Evolutionary conservation across 2,797 vertebrate genomes (phyloP).

Genomic region (Helostoma temminkii): DNA sequence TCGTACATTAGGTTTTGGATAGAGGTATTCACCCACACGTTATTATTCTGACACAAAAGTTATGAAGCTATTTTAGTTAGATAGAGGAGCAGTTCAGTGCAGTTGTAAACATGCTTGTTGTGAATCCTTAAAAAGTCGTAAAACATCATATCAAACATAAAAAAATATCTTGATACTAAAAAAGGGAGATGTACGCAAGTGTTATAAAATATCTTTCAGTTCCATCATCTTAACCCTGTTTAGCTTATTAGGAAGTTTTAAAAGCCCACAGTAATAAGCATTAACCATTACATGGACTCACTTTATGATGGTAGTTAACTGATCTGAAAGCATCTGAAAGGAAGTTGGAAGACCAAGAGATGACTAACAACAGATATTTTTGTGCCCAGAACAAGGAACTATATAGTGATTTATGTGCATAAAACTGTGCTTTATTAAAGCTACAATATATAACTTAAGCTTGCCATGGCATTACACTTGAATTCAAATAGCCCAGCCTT

Average conservation of each 20-base stretch:
- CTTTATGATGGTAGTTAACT: not conserved
- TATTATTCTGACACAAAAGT: not conserved
- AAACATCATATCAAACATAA: too few species aligned
- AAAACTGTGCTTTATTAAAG: too few species aligned
- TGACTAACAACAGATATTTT: conserved; percentile 34
- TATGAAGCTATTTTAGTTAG: too few species aligned
- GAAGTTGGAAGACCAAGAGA: conserved; percentile 12
- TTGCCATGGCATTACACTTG: too few species aligned
- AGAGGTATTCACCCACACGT: not conserved
- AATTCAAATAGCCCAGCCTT: too few species aligned
- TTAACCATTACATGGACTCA: not conserved
- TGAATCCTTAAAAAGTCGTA: too few species aligned
- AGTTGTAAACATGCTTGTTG: too few species aligned
- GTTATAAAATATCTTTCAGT: not conserved
- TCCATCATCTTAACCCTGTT: not conserved
- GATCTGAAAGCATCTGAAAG: conserved; percentile 38
- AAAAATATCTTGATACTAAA: not conserved
- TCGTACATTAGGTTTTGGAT: not conserved
- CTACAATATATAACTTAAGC: too few species aligned
- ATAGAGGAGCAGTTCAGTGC: too few species aligned
- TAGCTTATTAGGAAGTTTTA: not conserved
- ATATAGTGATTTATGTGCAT: not conserved
- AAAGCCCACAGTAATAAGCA: not conserved
- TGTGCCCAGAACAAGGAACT: conserved; percentile 27
- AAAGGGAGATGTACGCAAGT: not conserved